These are phyloP conservation scores for Morinoia aosen DNA, from an alignment of 2,888 invertebrate genomes.

Conservation along the genomic window DNA sequence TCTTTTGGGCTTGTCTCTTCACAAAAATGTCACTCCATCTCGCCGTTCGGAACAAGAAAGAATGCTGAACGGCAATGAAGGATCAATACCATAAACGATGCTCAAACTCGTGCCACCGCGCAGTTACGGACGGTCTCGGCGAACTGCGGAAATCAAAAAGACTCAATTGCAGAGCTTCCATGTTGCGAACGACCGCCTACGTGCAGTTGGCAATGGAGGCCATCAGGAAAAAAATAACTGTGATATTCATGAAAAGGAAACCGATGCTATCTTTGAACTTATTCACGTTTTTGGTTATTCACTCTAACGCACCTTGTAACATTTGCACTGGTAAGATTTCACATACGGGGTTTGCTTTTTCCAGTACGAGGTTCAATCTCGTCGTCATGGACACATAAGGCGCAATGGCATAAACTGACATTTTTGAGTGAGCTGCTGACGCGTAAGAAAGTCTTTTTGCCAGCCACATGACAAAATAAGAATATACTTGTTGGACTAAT, in stretches of 20 bases:
- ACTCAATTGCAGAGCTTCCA: neutral
- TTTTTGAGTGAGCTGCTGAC: neutral
- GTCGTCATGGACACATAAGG: neutral
- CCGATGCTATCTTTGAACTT: neutral
- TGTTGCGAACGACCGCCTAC: neutral
- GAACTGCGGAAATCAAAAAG: neutral
- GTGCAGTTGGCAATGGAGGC: neutral
- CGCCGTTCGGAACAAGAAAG: neutral
- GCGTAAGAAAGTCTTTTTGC: neutral
- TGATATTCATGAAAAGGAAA: neutral
- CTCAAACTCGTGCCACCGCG: neutral
- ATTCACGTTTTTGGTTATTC: neutral
- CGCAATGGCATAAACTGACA: neutral
- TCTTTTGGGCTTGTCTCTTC: neutral
- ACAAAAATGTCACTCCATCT: neutral
- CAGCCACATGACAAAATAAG: too few species aligned
- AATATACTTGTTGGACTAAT: too few species aligned
- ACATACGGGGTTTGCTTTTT: neutral
- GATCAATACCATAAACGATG: neutral
- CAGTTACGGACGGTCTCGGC: neutral
- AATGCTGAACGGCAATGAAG: neutral
- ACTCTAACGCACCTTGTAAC: neutral
- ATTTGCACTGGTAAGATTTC: neutral
- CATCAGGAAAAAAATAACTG: neutral
- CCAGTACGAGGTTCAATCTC: neutral